Percentiles rank a stretch among this genome's conserved stretches.
Conservation (phyloP, 2,113 vertebrate genomes). For the Pelobates fuscus region DNA sequence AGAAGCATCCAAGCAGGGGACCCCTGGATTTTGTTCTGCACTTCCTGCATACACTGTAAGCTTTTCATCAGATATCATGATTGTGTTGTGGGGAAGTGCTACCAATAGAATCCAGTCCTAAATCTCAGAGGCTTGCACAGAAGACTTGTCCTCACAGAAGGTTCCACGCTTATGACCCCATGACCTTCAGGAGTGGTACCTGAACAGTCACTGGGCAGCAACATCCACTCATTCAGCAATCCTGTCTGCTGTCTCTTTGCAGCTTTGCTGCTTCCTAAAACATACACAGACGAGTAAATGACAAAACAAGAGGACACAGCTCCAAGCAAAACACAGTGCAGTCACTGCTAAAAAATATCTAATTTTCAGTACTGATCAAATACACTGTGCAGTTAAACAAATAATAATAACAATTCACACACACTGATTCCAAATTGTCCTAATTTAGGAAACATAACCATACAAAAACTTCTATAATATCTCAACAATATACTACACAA, state of each 20-base stretch:
- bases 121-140: background rate
- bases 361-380: no score
- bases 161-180: background rate
- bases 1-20: conserved; percentile 20
- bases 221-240: conserved; percentile 25
- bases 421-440: no score
- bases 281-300: conserved; percentile 4
- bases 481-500: no score
- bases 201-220: background rate
- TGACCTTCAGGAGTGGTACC: conserved; percentile 10
- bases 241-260: background rate
- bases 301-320: background rate
- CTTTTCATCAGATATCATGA: conserved; percentile 22
- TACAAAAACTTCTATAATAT: no score
- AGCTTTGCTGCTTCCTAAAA: conserved; percentile 24
- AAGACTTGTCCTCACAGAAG: background rate
- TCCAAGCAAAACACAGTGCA: background rate
- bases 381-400: no score
- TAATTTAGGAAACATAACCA: no score
- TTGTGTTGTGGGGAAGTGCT: background rate
- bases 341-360: no score
- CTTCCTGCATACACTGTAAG: background rate
- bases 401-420: no score
- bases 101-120: background rate
- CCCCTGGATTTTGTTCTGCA: conserved; percentile 10